phyloP scores from a whole-genome alignment of 2,113 vertebrate species.

The Pyrgilauda ruficollis region DNA sequence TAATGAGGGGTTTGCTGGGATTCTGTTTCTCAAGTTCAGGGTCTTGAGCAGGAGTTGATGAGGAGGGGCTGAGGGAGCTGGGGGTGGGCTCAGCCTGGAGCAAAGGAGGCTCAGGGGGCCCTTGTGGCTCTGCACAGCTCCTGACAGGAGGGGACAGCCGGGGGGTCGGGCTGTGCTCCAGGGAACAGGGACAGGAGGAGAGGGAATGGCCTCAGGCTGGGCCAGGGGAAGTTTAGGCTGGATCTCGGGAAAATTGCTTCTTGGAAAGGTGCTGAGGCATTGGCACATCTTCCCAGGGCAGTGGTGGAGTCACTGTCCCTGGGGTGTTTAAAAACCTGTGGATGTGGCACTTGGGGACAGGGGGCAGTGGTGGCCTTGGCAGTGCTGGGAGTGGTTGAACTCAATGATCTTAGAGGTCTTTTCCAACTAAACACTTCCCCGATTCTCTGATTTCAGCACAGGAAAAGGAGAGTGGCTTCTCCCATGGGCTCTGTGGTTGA shows the following conservation, averaged over 20 bases:
- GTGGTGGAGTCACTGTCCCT: neutral
- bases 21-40: neutral
- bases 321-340: neutral
- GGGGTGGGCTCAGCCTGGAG: neutral
- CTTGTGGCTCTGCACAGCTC: neutral
- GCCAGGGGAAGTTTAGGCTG: neutral
- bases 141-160: neutral
- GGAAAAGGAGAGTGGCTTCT: neutral
- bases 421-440: neutral
- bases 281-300: neutral
- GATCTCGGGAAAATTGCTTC: neutral
- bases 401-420: neutral
- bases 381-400: neutral
- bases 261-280: neutral
- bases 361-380: neutral
- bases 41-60: neutral
- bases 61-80: neutral
- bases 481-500: neutral
- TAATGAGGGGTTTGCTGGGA: neutral
- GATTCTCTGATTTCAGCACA: accelerated
- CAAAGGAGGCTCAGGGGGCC: neutral
- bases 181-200: neutral
- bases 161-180: neutral
- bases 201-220: accelerated
- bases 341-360: neutral